These are phyloP conservation scores for Eonycteris spelaea DNA, from an alignment of 2,113 vertebrate genomes.

Conservation along the genomic window DNA sequence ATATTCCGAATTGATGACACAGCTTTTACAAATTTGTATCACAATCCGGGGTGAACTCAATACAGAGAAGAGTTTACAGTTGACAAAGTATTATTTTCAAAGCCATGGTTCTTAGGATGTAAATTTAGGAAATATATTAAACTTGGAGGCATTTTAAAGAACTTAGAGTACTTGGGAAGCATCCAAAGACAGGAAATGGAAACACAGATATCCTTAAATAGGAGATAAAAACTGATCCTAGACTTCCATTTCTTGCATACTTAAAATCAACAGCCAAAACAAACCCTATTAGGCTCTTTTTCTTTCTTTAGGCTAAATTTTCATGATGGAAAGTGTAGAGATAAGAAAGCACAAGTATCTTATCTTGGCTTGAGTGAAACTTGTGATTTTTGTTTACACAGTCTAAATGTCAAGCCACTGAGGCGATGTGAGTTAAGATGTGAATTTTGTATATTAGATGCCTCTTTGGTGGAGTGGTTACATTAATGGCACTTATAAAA, in stretches of 20 bases:
- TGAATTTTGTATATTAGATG: neutral
- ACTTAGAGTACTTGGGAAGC: neutral
- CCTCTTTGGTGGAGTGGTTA: neutral
- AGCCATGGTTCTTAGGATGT: neutral
- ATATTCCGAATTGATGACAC: neutral
- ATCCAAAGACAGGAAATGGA: neutral
- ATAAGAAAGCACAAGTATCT: neutral
- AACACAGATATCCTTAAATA: neutral
- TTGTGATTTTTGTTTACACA: neutral
- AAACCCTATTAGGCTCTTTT: neutral
- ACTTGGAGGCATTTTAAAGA: neutral
- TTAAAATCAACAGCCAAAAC: neutral
- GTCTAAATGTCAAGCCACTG: neutral
- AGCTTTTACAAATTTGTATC: neutral
- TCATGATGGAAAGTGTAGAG: neutral
- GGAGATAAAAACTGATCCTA: neutral
- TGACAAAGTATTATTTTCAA: neutral
- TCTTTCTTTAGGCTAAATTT: conserved; percentile 17
- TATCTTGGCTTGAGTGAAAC: neutral
- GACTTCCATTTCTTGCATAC: neutral
- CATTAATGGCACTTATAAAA: neutral
- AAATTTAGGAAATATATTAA: neutral
- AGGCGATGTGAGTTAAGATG: neutral
- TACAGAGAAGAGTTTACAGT: neutral
- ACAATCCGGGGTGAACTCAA: neutral